Evolutionary conservation across 2,113 vertebrate genomes (phyloP).

Genomic region (Chaenocephalus aceratus): DNA sequence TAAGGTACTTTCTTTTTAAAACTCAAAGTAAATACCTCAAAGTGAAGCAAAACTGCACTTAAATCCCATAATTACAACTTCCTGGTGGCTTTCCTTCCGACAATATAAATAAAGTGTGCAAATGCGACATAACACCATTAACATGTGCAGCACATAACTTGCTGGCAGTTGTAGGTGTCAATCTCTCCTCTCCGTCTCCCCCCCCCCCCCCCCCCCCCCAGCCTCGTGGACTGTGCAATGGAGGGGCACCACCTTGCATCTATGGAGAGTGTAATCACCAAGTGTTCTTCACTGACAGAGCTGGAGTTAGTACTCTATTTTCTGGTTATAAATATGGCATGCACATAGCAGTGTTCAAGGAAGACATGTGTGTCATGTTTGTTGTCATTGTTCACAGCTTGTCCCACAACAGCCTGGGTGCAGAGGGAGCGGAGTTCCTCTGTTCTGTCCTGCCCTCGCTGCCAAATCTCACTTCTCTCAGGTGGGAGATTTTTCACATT

Average conservation of each 20-base stretch:
- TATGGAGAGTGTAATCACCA: slow-evolving; percentile 54
- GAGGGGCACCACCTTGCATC: slow-evolving; percentile 52
- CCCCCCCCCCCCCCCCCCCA: slow-evolving; percentile 62
- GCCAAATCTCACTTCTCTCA: slow-evolving; percentile 71
- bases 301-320: slow-evolving; percentile 83
- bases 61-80: not conserved
- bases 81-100: not conserved
- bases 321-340: not conserved
- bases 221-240: slow-evolving; percentile 76
- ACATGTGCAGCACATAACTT: not conserved
- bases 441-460: slow-evolving; percentile 69
- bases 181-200: not conserved
- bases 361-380: not conserved
- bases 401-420: slow-evolving; percentile 75
- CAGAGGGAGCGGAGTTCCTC: slow-evolving; percentile 65
- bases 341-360: not conserved
- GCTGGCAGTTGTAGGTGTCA: not conserved
- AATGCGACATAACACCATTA: not conserved
- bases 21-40: not conserved
- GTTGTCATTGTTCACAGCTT: slow-evolving; percentile 78
- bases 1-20: slow-evolving; percentile 43
- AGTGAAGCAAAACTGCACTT: not conserved
- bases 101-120: not conserved
- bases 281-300: slow-evolving; percentile 78
- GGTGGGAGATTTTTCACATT: slow-evolving; percentile 54